Conservation (phyloP, 1,140 invertebrate genomes). For the Rhysida immarginata region DNA sequence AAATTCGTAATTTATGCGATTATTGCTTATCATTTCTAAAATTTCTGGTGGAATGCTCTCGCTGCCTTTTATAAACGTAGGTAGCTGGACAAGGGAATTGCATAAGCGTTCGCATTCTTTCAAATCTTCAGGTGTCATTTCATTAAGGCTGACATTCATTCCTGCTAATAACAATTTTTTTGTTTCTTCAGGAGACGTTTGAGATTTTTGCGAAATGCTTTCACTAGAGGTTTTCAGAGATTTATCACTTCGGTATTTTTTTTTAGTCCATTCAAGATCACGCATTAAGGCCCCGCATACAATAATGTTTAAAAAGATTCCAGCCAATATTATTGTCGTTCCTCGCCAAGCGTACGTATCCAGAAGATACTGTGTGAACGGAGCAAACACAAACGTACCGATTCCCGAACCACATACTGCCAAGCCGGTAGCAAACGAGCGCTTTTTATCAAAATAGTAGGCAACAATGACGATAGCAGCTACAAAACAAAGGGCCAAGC, state of each 20-base stretch:
- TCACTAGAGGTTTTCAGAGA: conserved; percentile 9
- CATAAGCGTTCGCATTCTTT: conserved; percentile 37
- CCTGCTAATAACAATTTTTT: background rate
- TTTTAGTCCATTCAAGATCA: conserved; percentile 42
- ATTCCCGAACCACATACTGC: conserved; percentile 60
- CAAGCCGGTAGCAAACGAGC: conserved; percentile 82
- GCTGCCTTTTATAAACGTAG: conserved; percentile 60
- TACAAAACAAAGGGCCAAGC: conserved; percentile 58
- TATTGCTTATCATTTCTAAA: conserved; percentile 49
- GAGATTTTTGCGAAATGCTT: conserved; percentile 6
- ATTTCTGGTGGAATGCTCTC: conserved; percentile 53
- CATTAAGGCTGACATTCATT: too few relatives aligned
- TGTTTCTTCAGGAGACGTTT: background rate
- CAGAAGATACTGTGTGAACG: conserved; percentile 57
- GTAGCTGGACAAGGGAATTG: conserved; percentile 60
- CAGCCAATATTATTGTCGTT: conserved; percentile 64
- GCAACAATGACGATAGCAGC: conserved; percentile 85
- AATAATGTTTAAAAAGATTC: conserved; percentile 68
- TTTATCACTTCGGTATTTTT: conserved; percentile 14
- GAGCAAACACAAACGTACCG: conserved; percentile 78
- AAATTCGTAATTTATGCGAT: conserved; percentile 23
- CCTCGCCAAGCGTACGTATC: conserved; percentile 71
- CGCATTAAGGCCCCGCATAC: conserved; percentile 73
- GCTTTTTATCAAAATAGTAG: conserved; percentile 84
- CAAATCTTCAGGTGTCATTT: conserved; percentile 3